phyloP scores from a whole-genome alignment of 2,888 invertebrate genomes.

The Chloroclysta siterata region DNA sequence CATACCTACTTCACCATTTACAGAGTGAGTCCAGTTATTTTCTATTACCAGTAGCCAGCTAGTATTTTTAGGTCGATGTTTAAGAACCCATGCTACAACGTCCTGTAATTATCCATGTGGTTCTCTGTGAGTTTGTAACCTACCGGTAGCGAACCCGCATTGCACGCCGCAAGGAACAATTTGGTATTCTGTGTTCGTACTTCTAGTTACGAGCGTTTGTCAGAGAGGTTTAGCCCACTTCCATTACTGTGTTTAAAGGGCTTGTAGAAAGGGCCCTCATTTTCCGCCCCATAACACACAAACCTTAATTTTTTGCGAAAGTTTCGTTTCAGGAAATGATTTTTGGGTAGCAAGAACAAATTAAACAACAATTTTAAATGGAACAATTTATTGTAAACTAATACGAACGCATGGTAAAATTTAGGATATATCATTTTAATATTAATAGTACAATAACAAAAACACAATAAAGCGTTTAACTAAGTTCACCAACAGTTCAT shows the following conservation, averaged over 20 bases:
- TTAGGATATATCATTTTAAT: slow-evolving; percentile 82
- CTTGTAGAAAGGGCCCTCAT: slow-evolving; percentile 35
- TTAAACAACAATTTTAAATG: slow-evolving; percentile 57
- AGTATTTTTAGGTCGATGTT: background rate
- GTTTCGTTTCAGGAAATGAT: slow-evolving; percentile 10
- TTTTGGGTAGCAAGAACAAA: slow-evolving; percentile 25
- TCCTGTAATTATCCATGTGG: slow-evolving; percentile 22
- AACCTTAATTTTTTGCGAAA: slow-evolving; percentile 29
- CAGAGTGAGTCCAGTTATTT: background rate
- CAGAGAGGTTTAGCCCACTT: slow-evolving; percentile 37
- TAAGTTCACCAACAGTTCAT: slow-evolving; percentile 77
- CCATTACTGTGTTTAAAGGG: slow-evolving; percentile 34
- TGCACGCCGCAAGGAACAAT: slow-evolving; percentile 18
- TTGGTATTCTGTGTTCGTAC: slow-evolving; percentile 28
- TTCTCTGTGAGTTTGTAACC: slow-evolving; percentile 14
- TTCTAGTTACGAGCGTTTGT: slow-evolving; percentile 36
- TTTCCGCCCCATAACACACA: slow-evolving; percentile 33
- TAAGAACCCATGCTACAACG: slow-evolving; percentile 1
- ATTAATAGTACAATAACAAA: slow-evolving; percentile 79
- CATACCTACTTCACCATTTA: no score
- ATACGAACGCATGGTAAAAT: slow-evolving; percentile 83
- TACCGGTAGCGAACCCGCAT: slow-evolving; percentile 12
- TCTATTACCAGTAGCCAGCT: no score
- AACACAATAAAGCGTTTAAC: slow-evolving; percentile 81
- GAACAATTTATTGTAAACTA: slow-evolving; percentile 84